Conservation (phyloP, 2,797 vertebrate species). For the Remorina albescens region DNA sequence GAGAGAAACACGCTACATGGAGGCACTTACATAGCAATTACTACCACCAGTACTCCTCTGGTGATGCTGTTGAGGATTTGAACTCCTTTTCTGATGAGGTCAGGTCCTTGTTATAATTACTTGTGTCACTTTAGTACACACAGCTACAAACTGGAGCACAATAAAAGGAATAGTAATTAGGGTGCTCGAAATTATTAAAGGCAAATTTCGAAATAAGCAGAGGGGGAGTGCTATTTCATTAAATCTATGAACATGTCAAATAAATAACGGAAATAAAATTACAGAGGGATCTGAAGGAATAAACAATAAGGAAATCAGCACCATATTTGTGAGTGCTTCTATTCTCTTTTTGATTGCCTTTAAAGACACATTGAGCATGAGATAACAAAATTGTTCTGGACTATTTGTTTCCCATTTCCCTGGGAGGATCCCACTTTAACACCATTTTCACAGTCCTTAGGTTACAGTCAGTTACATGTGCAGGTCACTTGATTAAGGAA, state of each 20-base stretch:
- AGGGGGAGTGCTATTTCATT: constrained; percentile 48
- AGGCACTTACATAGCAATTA: constrained; percentile 57
- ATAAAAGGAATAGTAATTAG: constrained; percentile 67
- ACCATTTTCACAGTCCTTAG: neutral
- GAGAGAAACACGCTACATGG: constrained; percentile 24
- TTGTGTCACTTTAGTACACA: constrained; percentile 64
- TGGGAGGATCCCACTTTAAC: neutral
- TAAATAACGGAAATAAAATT: constrained; percentile 19
- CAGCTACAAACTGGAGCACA: constrained; percentile 48
- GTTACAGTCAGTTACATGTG: constrained; percentile 7
- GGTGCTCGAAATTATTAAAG: constrained; percentile 52
- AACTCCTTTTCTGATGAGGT: constrained; percentile 69
- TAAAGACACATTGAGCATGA: neutral
- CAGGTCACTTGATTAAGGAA: constrained; percentile 27
- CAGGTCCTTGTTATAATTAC: constrained; percentile 72
- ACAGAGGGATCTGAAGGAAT: neutral
- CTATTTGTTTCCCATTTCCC: neutral
- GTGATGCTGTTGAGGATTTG: constrained; percentile 54
- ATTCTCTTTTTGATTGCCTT: neutral
- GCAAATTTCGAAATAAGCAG: constrained; percentile 44
- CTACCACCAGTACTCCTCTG: constrained; percentile 54
- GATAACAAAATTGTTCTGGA: neutral
- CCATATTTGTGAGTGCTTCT: neutral
- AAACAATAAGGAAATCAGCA: constrained; percentile 6
- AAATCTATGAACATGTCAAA: constrained; percentile 38